Conservation (phyloP, 2,797 vertebrate genomes). For the Bucorvus abyssinicus region DNA sequence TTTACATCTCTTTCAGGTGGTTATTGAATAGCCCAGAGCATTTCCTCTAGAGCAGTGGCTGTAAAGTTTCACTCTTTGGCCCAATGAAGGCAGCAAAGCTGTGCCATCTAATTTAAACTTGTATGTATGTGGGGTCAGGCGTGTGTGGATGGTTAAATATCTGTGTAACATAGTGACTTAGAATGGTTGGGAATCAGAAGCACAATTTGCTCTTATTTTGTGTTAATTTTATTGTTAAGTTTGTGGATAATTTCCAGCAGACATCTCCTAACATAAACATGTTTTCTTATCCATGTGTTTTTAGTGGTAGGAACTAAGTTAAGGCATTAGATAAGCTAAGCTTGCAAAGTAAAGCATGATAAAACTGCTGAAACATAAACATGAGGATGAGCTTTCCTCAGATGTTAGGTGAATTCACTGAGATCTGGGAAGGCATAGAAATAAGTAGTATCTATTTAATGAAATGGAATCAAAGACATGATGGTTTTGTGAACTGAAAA, state of each 20-base stretch:
- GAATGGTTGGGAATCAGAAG: background rate
- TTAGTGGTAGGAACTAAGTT: background rate
- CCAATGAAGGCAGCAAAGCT: background rate
- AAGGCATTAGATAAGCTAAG: background rate
- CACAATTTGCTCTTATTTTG: background rate
- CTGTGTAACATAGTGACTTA: background rate
- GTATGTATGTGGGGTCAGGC: background rate
- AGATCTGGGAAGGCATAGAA: background rate
- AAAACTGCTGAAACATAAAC: background rate
- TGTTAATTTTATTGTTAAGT: background rate
- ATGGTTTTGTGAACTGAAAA: background rate
- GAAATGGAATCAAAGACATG: background rate
- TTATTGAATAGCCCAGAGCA: background rate
- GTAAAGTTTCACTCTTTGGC: background rate
- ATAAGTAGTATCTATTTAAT: background rate
- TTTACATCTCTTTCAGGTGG: background rate
- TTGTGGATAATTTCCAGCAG: background rate
- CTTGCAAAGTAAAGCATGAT: background rate
- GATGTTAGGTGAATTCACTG: background rate
- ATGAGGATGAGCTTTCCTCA: background rate
- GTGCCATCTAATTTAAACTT: background rate
- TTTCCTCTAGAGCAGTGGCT: background rate
- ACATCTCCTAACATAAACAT: background rate
- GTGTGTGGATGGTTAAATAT: background rate
- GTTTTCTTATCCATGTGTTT: background rate